Evolutionary conservation across 2,113 vertebrate genomes (phyloP), one percentile per base, ranked within the genome.

Genomic region (human (Homo sapiens)): DNA sequence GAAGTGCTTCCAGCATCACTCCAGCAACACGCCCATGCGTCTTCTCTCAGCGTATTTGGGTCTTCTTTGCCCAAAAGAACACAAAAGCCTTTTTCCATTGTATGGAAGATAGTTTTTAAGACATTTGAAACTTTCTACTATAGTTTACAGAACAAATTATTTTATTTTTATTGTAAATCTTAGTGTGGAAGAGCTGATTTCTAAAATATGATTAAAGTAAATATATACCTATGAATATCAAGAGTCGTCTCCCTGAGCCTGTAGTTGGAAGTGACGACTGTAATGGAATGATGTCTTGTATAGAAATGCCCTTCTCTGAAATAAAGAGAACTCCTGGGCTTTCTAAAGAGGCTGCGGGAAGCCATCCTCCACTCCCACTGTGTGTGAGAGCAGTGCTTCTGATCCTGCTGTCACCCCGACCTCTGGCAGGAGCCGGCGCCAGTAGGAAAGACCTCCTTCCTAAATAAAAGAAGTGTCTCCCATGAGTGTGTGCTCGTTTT

Each of bases 111-210:
- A 90, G 45, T 98, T 97, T 97, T 97, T 96, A 96, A 97, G 98
- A 93, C 72, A 35, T 97, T 98, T 75, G 95, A 95, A 96, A 97
- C 96, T 98, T 98, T 98, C 96, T 98, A 97, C 92, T 97, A 0
- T 79, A 97, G 97, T 97, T 96, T 95, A 97, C 95, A 96, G 97
- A 98, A 78, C 95, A 98, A 97, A 97, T 95, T 92, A 68, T 68
- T 97, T 98, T 98, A 98, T 98, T 98, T 98, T 99, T 98, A 82
- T 98, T 98, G 97, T 98, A 98, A 97, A 98, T 97, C 89, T 98
- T 97, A 95, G 88, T 43, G 96, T 93, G 95, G 66, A 98, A 98
- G 89, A 97, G 90, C 66, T 55, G 94, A 97, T 94, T 98, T 98
- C 90, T 95, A 92, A 90, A 97, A 48, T 38, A 72, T 75, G 48